Evolutionary conservation across 2,888 invertebrate genomes (phyloP).

Genomic region (Colostygia pectinataria): DNA sequence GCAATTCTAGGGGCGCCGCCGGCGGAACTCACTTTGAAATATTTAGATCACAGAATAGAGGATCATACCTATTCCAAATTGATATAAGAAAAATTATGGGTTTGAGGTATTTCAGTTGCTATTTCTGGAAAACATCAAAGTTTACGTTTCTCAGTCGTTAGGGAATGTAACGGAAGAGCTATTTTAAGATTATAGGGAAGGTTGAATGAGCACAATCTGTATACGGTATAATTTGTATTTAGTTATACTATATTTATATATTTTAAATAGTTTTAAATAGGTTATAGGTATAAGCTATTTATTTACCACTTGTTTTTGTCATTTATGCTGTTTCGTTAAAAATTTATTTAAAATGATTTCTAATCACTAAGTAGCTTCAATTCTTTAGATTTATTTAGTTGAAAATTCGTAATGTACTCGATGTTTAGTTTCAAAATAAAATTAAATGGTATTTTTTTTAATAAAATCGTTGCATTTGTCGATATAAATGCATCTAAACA

Average conservation of each 20-base stretch:
- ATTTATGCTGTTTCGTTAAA: too few species aligned
- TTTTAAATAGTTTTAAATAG: too few species aligned
- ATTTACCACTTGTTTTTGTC: too few species aligned
- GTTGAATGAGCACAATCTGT: constrained; percentile 1
- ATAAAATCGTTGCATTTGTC: background rate
- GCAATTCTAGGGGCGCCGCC: too few species aligned
- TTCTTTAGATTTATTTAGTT: too few species aligned
- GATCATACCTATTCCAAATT: constrained; percentile 15
- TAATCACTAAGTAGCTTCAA: too few species aligned
- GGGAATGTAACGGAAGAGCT: constrained; percentile 11
- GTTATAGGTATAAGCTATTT: too few species aligned
- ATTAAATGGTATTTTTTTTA: background rate
- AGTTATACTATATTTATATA: constrained; percentile 8
- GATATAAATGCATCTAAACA: constrained; percentile 9
- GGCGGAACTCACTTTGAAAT: constrained; percentile 25
- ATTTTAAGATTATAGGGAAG: constrained; percentile 4
- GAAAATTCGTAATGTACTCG: constrained; percentile 49
- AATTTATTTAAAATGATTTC: too few species aligned
- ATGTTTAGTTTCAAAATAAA: constrained; percentile 40
- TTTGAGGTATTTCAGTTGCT: constrained; percentile 43
- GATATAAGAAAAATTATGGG: constrained; percentile 23
- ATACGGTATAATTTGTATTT: background rate
- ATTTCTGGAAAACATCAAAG: constrained; percentile 40
- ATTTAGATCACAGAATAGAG: constrained; percentile 53
- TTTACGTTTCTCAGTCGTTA: constrained; percentile 26